Percentiles rank a stretch among this genome's conserved stretches.
phyloP scores from a whole-genome alignment of 2,888 invertebrate genomes.

The Phlogophora meticulosa region DNA sequence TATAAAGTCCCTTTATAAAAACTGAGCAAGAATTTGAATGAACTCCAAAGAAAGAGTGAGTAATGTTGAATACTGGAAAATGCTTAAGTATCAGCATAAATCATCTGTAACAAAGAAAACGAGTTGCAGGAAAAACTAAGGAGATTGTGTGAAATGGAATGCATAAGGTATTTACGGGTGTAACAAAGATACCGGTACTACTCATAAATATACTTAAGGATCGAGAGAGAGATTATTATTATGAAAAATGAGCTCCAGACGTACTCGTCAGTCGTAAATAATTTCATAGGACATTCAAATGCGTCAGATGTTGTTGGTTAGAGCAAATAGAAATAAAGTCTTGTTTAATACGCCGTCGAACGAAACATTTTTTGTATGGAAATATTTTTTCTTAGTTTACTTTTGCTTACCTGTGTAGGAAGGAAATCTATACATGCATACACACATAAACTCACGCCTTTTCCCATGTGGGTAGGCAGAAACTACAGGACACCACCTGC shows the following conservation, averaged over 20 bases:
- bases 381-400: too few species aligned
- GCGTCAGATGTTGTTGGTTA: not conserved
- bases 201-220: slow-evolving; percentile 36
- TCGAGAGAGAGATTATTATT: slow-evolving; percentile 22
- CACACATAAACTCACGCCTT: too few species aligned
- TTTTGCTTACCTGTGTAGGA: too few species aligned
- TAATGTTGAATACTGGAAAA: slow-evolving; percentile 73
- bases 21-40: slow-evolving; percentile 61
- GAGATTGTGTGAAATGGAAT: slow-evolving; percentile 65
- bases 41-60: slow-evolving; percentile 68
- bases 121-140: slow-evolving; percentile 67
- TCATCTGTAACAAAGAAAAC: slow-evolving; percentile 75
- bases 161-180: slow-evolving; percentile 61
- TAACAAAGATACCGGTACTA: slow-evolving; percentile 49
- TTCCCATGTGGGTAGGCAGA: too few species aligned
- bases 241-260: slow-evolving; percentile 35
- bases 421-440: too few species aligned
- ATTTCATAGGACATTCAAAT: slow-evolving; percentile 3
- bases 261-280: slow-evolving; percentile 8
- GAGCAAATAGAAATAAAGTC: not conserved
- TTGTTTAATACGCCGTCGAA: too few species aligned
- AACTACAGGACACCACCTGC: too few species aligned
- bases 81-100: slow-evolving; percentile 76
- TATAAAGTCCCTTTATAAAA: slow-evolving; percentile 56
- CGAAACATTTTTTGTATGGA: too few species aligned